Percentiles rank a stretch among this genome's conserved stretches.
Conservation (phyloP, 2,888 invertebrate genomes). For the Ormyrus nitidulus region DNA sequence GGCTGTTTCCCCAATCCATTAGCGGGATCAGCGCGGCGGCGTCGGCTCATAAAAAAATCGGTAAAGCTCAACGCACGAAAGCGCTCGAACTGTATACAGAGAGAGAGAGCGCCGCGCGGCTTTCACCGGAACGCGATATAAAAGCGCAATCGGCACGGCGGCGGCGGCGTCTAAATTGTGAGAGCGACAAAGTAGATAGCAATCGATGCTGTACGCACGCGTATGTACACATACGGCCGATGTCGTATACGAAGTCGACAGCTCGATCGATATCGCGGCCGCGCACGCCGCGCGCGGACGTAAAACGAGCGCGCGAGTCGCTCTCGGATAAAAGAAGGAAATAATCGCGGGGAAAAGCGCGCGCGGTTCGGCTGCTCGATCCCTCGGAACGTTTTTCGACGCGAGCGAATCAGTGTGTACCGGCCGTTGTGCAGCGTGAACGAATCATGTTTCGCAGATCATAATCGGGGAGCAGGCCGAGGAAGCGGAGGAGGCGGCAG, state of each 20-base stretch:
- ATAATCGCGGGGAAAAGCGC: not conserved
- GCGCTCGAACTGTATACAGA: not conserved
- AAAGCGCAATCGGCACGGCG: too few species aligned
- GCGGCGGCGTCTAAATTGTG: too few species aligned
- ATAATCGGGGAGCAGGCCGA: constrained; percentile 56
- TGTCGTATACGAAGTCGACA: not conserved
- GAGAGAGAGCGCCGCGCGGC: not conserved
- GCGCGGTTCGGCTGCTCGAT: not conserved
- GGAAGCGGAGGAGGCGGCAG: not conserved
- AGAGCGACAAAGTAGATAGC: not conserved
- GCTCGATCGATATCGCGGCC: constrained; percentile 28
- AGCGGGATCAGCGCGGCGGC: too few species aligned
- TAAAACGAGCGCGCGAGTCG: not conserved
- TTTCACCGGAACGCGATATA: not conserved
- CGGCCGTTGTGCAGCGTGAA: not conserved
- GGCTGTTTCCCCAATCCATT: too few species aligned
- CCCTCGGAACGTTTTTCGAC: too few species aligned
- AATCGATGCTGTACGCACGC: constrained; percentile 17
- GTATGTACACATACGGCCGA: not conserved
- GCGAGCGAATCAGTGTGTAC: too few species aligned
- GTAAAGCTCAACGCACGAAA: not conserved
- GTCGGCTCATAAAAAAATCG: not conserved
- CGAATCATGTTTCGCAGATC: constrained; percentile 61
- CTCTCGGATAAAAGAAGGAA: not conserved
- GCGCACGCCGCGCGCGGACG: not conserved